Evolutionary conservation across 2,888 invertebrate species (phyloP).

Genomic region (Ormyrus labotus): DNA sequence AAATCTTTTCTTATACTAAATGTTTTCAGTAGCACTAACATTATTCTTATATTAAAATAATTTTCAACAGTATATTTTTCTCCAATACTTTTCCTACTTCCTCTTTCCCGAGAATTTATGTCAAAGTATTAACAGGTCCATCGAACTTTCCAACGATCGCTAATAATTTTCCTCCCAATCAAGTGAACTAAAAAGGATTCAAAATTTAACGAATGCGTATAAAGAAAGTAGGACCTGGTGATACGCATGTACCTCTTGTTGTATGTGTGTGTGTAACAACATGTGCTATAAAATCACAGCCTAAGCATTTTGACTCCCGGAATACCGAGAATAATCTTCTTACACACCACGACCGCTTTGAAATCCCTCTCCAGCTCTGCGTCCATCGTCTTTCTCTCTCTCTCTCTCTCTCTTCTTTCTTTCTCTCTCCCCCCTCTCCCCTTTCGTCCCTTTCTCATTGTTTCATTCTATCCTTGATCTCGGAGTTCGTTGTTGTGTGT

Average conservation of each 20-base stretch:
- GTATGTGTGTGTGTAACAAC: constrained; percentile 30
- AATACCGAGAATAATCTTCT: constrained; percentile 10
- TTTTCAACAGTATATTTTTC: constrained; percentile 14
- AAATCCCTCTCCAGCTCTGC: neutral
- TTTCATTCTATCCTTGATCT: constrained; percentile 44
- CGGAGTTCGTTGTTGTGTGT: constrained; percentile 39
- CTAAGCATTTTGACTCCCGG: constrained; percentile 27
- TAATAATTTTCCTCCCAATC: neutral
- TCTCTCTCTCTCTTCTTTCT: neutral
- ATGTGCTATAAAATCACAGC: constrained; percentile 40
- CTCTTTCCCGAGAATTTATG: neutral
- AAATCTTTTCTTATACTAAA: neutral
- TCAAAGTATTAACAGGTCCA: constrained; percentile 27
- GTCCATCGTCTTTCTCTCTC: constrained; percentile 3
- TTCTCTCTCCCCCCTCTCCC: constrained; percentile 36
- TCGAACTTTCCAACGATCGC: neutral
- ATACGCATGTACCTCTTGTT: constrained; percentile 14
- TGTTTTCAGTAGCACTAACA: neutral
- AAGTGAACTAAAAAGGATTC: too few species aligned
- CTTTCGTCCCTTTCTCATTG: too few species aligned
- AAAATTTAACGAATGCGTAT: neutral
- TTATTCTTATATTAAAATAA: neutral
- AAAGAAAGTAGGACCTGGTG: constrained; percentile 19
- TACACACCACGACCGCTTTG: neutral
- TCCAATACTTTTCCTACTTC: constrained; percentile 1